Conservation (phyloP, 2,797 vertebrate genomes). For the Bovichtus diacanthus region DNA sequence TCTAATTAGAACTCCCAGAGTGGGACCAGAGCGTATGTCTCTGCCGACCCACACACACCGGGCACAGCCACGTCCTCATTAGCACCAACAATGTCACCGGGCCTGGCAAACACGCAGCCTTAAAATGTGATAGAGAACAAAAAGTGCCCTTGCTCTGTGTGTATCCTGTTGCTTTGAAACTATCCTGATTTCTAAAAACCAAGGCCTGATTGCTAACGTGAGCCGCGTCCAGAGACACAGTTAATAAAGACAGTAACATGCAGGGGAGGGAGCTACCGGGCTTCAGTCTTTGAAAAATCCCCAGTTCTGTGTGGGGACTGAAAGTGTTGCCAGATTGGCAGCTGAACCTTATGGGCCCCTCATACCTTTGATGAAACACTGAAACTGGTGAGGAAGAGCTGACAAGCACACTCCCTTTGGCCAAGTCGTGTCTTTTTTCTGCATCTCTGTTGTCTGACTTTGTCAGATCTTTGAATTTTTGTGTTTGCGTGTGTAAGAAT, state of each 20-base stretch:
- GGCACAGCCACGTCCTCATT: constrained; percentile 75
- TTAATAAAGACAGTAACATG: constrained; percentile 71
- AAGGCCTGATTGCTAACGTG: constrained; percentile 45
- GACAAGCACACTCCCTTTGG: constrained; percentile 71
- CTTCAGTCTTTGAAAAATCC: constrained; percentile 59
- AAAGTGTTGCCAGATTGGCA: constrained; percentile 75
- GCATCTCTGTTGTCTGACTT: constrained; percentile 65
- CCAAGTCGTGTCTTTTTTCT: constrained; percentile 61
- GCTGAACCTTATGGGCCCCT: constrained; percentile 68
- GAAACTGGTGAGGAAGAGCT: constrained; percentile 66
- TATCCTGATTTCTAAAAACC: constrained; percentile 25
- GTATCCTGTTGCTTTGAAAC: constrained; percentile 35
- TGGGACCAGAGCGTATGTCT: constrained; percentile 71
- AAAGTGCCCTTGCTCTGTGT: constrained; percentile 37
- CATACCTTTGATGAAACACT: constrained; percentile 79
- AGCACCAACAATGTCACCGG: constrained; percentile 70
- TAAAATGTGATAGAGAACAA: constrained; percentile 37
- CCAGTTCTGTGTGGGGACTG: constrained; percentile 59
- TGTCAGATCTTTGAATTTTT: constrained; percentile 68
- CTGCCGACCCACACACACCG: constrained; percentile 69
- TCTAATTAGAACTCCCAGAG: constrained; percentile 83
- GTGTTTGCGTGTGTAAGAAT: constrained; percentile 27
- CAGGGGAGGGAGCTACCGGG: constrained; percentile 43
- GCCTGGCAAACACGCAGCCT: constrained; percentile 42
- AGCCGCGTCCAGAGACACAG: constrained; percentile 43